Base-by-base conservation (phyloP, 1,140 invertebrate genomes). In the Gryon sp. region DNA sequence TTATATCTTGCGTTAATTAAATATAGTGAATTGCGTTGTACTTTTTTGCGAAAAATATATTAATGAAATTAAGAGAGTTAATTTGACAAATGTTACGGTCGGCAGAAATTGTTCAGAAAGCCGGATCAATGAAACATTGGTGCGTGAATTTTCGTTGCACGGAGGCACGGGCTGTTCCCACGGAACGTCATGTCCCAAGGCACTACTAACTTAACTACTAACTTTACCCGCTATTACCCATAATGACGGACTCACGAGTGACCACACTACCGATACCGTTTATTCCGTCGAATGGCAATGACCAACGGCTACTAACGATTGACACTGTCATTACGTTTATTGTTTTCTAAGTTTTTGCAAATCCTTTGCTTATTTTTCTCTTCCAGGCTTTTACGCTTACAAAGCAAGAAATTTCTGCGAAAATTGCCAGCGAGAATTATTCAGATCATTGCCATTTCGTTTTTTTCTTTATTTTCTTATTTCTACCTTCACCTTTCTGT, bases 121-220 rank as follows among this genome's bases (percentile, higher is more conserved):
- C 9, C 18, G 19, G 22, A 68, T 72, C 68, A 78, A 73, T 73
- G 69, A 72, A 43, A 70, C 48, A 63, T 34, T 32, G 26, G 43
- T 63, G 59, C 63, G 52, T 52, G 43, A 60, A 69, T 69, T 76
- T 76, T 72, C 65, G 70, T 62, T 75, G 53, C 32, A 45, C 30
- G 7, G 36, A 50, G 14, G 55, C 46, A 65, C 68, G 59, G 53
- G 28, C 45, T 53, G 78, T 82, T 82, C 81, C 81, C 81, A 82
- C 79, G 79, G 70, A 82, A 68, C 62, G 30, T 50, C 22, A 52
- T 82, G 55, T 80, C 81, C 79, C 72, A 78, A 82, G 81, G 81
- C 79, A 68, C 63, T 68, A 79, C 62, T 46, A 62, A 72, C 73
- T 80, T 76, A 50, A 70, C 60, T 69, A 80, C 63, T 53, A 63